These are phyloP conservation scores for Sinelater perroti DNA, from an alignment of 2,888 invertebrate genomes.

Conservation along the genomic window DNA sequence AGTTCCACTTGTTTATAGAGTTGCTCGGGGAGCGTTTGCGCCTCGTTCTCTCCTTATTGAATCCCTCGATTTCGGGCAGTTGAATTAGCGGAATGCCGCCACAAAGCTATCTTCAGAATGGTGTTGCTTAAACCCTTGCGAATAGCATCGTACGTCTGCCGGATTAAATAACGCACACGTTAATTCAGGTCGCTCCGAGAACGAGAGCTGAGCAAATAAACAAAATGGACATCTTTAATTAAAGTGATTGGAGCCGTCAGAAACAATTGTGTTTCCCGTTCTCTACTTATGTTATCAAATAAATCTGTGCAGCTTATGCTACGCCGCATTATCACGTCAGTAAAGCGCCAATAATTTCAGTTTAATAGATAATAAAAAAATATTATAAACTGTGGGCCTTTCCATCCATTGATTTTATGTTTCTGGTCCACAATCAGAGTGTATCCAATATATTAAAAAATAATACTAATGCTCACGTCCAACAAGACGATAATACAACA, in stretches of 20 bases:
- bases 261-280: constrained; percentile 6
- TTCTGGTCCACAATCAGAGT: no score
- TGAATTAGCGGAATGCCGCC: constrained; percentile 4
- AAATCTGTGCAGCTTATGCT: no score
- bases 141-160: constrained; percentile 3
- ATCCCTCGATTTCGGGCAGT: constrained; percentile 9
- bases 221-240: constrained; percentile 10
- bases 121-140: constrained; percentile 4
- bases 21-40: constrained; percentile 10
- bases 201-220: background rate
- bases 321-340: no score
- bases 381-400: no score
- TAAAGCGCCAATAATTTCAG: no score
- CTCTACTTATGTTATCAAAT: constrained; percentile 6
- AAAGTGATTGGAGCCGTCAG: constrained; percentile 11
- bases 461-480: no score
- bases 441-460: no score
- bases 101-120: constrained; percentile 11
- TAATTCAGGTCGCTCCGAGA: constrained; percentile 2
- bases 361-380: no score
- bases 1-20: constrained; percentile 19
- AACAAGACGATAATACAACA: no score
- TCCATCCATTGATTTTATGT: no score
- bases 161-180: constrained; percentile 13
- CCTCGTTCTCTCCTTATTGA: constrained; percentile 4